A percentile compares a stretch with the other conserved stretches of the same genome.
These are phyloP conservation scores for Drosophila pandora DNA, from an alignment of 1,140 invertebrate genomes.

Conservation along the genomic window DNA sequence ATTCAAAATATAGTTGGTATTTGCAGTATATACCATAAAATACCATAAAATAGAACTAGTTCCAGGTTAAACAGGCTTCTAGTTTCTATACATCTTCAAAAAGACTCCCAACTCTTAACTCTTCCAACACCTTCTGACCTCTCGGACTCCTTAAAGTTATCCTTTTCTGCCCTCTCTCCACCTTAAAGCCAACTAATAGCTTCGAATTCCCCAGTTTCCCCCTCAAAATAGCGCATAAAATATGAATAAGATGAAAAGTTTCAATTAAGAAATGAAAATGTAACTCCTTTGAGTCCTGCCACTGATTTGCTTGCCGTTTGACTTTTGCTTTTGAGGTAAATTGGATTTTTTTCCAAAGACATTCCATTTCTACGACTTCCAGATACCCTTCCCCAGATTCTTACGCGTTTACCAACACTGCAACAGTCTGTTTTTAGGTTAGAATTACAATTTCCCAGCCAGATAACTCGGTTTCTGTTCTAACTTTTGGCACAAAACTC, in stretches of 20 bases:
- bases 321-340: background rate
- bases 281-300: background rate
- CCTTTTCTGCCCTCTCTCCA: background rate
- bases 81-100: no score
- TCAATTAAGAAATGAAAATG: conserved; percentile 1
- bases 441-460: no score
- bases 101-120: background rate
- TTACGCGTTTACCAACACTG: background rate
- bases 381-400: background rate
- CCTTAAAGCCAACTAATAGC: background rate
- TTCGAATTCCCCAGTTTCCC: background rate
- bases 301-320: background rate
- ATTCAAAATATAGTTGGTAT: no score
- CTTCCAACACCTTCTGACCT: background rate
- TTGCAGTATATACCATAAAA: no score
- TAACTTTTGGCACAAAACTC: no score
- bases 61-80: no score
- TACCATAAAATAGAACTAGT: no score
- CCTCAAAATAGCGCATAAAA: background rate
- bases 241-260: background rate
- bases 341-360: background rate
- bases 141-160: background rate
- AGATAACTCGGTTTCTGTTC: no score
- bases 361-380: background rate
- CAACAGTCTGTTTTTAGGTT: no score